A percentile compares a stretch with the other conserved stretches of the same genome.
Evolutionary conservation across 1,140 invertebrate species (phyloP).

Genomic region (Chlorops oryzae): DNA sequence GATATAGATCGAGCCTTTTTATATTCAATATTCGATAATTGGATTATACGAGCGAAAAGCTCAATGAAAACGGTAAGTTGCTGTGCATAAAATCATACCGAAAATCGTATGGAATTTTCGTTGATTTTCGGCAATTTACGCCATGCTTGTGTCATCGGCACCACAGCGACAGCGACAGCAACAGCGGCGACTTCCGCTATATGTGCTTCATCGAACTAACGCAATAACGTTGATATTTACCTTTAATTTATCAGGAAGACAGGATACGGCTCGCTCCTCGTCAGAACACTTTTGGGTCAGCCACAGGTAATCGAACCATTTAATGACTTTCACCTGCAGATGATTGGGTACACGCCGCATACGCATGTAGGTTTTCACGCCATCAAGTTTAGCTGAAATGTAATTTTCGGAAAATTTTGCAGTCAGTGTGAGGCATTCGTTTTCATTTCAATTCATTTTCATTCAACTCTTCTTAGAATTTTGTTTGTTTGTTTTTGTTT

Average conservation of each 20-base stretch:
- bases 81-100: too few species aligned
- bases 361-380: constrained; percentile 97
- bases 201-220: not conserved
- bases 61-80: too few species aligned
- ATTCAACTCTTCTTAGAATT: not conserved
- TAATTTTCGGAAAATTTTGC: too few species aligned
- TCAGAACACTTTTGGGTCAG: constrained; percentile 97
- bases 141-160: too few species aligned
- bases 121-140: not conserved
- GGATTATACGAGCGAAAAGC: too few species aligned
- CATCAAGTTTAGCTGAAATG: constrained; percentile 90
- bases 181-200: too few species aligned
- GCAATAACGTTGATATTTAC: constrained; percentile 22
- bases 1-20: too few species aligned
- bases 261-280: constrained; percentile 91
- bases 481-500: too few species aligned
- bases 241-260: constrained; percentile 94
- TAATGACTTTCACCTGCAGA: constrained; percentile 96
- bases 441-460: not conserved
- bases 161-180: not conserved
- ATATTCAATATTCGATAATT: too few species aligned
- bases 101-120: too few species aligned
- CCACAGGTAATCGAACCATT: constrained; percentile 99
- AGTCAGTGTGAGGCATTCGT: not conserved
- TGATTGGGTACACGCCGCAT: constrained; percentile 91